These are phyloP conservation scores for Ophion costatus DNA, from an alignment of 2,888 invertebrate genomes.

Conservation along the genomic window DNA sequence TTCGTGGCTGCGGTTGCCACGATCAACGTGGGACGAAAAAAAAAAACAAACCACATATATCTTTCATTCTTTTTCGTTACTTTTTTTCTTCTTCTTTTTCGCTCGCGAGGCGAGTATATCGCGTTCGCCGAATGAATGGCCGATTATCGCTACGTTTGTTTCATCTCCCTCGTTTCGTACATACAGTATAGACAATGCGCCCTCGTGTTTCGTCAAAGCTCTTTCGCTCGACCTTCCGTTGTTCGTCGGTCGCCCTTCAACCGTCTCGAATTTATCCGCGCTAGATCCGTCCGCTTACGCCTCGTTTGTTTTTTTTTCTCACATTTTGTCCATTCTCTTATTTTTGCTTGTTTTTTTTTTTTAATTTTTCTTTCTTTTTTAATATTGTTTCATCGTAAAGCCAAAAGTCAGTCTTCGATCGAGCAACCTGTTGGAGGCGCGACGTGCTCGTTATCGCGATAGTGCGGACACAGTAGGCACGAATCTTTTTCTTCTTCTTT, in stretches of 20 bases:
- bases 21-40: conserved; percentile 60
- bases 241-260: conserved; percentile 29
- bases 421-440: conserved; percentile 67
- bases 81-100: conserved; percentile 28
- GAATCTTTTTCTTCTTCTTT: conserved; percentile 47
- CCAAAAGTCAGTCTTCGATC: conserved; percentile 73
- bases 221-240: conserved; percentile 14
- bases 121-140: conserved; percentile 49
- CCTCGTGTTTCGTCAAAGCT: conserved; percentile 49
- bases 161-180: conserved; percentile 39
- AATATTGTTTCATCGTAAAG: conserved; percentile 65
- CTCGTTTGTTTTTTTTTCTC: conserved; percentile 10
- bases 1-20: conserved; percentile 49
- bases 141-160: conserved; percentile 44
- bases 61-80: conserved; percentile 5
- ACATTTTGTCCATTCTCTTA: conserved; percentile 3
- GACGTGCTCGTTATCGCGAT: conserved; percentile 68
- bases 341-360: conserved; percentile 34
- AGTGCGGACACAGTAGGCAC: conserved; percentile 65
- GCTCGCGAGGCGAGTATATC: background rate
- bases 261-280: conserved; percentile 14
- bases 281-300: background rate
- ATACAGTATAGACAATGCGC: conserved; percentile 58
- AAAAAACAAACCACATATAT: conserved; percentile 37
- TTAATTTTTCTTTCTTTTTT: conserved; percentile 38